Percentiles rank a stretch among this genome's conserved stretches.
phyloP scores from a whole-genome alignment of 2,797 vertebrate species.

The Spondyliosoma cantharus region DNA sequence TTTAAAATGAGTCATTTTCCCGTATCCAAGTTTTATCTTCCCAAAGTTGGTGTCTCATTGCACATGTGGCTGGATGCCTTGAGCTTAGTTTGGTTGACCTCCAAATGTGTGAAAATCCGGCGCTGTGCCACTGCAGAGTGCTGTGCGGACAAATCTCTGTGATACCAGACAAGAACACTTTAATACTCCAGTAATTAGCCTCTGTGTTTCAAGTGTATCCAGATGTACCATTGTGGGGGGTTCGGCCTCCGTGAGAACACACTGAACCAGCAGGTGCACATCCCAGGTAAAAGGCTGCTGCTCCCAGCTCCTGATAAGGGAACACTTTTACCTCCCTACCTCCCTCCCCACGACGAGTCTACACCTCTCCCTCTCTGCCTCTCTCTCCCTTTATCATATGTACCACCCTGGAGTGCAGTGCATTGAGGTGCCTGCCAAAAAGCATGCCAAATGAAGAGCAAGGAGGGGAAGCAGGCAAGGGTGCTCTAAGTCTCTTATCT shows the following conservation, averaged over 20 bases:
- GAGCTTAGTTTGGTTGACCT: constrained; percentile 38
- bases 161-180: constrained; percentile 55
- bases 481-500: constrained; percentile 62
- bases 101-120: constrained; percentile 47
- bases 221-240: constrained; percentile 56
- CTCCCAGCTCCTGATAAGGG: constrained; percentile 59
- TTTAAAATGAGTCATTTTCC: background rate
- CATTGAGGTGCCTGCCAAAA: constrained; percentile 61
- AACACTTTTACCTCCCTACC: constrained; percentile 8
- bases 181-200: constrained; percentile 56
- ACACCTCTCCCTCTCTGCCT: constrained; percentile 39
- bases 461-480: constrained; percentile 40
- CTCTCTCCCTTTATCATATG: constrained; percentile 59
- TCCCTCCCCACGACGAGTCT: background rate
- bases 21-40: background rate
- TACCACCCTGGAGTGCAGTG: constrained; percentile 49
- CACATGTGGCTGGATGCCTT: background rate
- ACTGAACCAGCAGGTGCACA: constrained; percentile 71
- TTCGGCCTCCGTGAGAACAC: constrained; percentile 51
- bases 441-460: constrained; percentile 60
- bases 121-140: constrained; percentile 34
- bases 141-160: constrained; percentile 46
- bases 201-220: constrained; percentile 52
- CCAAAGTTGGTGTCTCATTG: constrained; percentile 1
- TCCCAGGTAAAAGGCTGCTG: constrained; percentile 67